Evolutionary conservation across 2,113 vertebrate genomes (phyloP), one percentile per base, ranked within the genome.

Genomic region (Solenodon paradoxus): DNA sequence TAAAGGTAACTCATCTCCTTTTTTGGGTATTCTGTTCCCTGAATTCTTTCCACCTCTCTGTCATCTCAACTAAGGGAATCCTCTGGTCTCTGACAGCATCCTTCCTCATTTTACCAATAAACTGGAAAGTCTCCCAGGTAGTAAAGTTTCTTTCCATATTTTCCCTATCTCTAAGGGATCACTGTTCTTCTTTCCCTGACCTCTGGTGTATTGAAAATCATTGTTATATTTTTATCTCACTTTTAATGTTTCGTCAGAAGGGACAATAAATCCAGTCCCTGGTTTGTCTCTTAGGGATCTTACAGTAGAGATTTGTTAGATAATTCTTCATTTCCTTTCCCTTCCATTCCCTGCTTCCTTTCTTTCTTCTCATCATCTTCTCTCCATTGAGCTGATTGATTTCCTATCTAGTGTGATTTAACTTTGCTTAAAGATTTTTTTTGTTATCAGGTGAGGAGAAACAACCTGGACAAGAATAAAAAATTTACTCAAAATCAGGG

Each of bases 401-500:
- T 45, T 49, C 42, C 24, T 90, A 13, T 57, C 28, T 90, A 47
- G 20, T 87, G 19, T 32, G 75, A n/a, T n/a, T n/a, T n/a, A n/a
- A n/a, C n/a, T n/a, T n/a, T n/a, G n/a, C n/a, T n/a, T n/a, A n/a
- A n/a, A n/a, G n/a, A n/a, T n/a, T n/a, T n/a, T 68, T 51, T 84
- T 69, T 80, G 28, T 42, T 83, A 74, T 81, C 63, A 61, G 19
- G 82, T 90, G n/a, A 89, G 28, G 51, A 69, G 47, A 64, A 88
- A 87, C 20, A 93, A 24, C 32, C 59, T 57, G 28, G 87, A 71
- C 26, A 72, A 92, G 40, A 66, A 68, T 9, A 59, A 82, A 22
- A 90, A 93, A 71, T 81, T 32, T 45, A 90, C 82, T 93, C 53
- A 87, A 82, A 90, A 78, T 71, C 45, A 87, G 17, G 28, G 38